Base-by-base conservation (phyloP, 2,113 vertebrate genomes). In the Oryzias melastigma region DNA sequence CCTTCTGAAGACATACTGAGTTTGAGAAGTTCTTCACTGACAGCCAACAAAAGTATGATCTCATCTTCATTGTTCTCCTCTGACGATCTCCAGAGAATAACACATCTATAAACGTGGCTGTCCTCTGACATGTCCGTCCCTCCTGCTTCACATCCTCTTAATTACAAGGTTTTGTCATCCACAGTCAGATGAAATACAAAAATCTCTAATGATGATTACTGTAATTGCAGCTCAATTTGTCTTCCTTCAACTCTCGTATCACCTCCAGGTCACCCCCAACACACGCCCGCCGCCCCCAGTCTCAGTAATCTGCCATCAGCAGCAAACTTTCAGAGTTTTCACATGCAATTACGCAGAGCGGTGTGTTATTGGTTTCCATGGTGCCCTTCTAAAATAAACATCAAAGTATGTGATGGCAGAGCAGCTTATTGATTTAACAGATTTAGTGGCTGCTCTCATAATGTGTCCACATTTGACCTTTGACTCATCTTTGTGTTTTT, bases 221-320 rank as follows among this genome's bases (percentile, higher is more conserved):
- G 68, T 85, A 88, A 89, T 87, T 87, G 73, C 82, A 18, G 68
- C 82, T 74, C 84, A 83, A 82, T 86, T 83, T 87, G 83, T 82
- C 81, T 78, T 75, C 71, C 74, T 75, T 65, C 70, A 20, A 61
- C 58, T 60, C 68, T 67, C 35, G 73, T 22, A 18, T 77, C 62
- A 59, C 71, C 72, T 70, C 59, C 68, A 50, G 44, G 17, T 55
- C 54, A 7, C 55, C 42, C 2, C 19, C 35, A 55, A 29, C 3
- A 17, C 24, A 0, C 10, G 19, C 14, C 45, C 41, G 7, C 1
- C 10, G 19, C 14, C 45, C 41, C 12, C 7, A 14, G 24, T 29
- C 66, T 60, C 55, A 48, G 51, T 52, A 58, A 65, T 53, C 57
- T 62, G 20, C 71, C 75, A 61, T 78, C 78, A 77, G 25, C 25